A percentile compares a stretch with the other conserved stretches of the same genome.
phyloP scores from a whole-genome alignment of 1,140 invertebrate species.

The Drosophila trapezifrons region DNA sequence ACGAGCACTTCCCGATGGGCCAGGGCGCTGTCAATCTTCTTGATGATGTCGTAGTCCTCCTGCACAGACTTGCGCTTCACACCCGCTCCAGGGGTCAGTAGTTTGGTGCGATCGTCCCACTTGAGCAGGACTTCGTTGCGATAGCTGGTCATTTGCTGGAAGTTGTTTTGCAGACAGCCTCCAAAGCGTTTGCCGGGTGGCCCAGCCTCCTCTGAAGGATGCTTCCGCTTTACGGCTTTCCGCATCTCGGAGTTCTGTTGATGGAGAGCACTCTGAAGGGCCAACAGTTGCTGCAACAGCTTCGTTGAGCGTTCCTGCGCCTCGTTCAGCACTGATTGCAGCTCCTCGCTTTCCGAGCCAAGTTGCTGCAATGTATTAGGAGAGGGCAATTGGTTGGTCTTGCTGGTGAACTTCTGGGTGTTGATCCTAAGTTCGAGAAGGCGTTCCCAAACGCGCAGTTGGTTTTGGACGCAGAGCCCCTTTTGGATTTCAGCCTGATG shows the following conservation, averaged over 20 bases:
- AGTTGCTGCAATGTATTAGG: conserved; percentile 86
- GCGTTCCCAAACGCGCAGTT: conserved; percentile 92
- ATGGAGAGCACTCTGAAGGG: conserved; percentile 85
- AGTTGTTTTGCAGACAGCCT: conserved; percentile 86
- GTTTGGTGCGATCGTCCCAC: conserved; percentile 95
- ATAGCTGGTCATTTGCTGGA: conserved; percentile 88
- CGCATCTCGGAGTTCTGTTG: conserved; percentile 69
- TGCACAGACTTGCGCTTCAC: conserved; percentile 87
- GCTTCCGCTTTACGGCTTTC: conserved; percentile 82
- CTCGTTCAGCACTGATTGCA: conserved; percentile 85
- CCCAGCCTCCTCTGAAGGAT: conserved; percentile 76
- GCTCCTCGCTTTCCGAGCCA: conserved; percentile 84
- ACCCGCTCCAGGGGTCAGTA: conserved; percentile 87
- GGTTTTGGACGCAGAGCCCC: conserved; percentile 90
- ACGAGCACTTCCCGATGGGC: conserved; percentile 91
- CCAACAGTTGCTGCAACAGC: conserved; percentile 88
- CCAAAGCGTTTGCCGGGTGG: conserved; percentile 86
- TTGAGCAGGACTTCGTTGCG: conserved; percentile 93
- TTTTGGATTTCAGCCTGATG: conserved; percentile 88
- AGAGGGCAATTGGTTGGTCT: conserved; percentile 91
- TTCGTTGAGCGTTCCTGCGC: conserved; percentile 86
- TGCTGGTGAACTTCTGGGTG: conserved; percentile 90
- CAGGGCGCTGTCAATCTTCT: conserved; percentile 94
- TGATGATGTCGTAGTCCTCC: conserved; percentile 90
- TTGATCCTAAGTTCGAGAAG: conserved; percentile 93